These are phyloP conservation scores for Odobenus rosmarus DNA, from an alignment of 2,113 vertebrate genomes.

Conservation along the genomic window DNA sequence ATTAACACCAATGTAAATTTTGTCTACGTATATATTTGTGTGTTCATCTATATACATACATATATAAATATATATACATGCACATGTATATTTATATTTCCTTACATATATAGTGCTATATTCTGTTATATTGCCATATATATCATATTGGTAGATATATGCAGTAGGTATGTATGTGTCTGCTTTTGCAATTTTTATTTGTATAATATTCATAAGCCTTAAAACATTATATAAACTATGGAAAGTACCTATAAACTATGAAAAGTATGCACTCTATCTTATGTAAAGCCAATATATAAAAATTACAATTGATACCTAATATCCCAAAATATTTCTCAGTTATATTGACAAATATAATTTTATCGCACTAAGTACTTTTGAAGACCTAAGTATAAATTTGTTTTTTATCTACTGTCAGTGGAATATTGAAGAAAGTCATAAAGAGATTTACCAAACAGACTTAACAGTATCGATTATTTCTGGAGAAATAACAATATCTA, in stretches of 20 bases:
- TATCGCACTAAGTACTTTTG: background rate
- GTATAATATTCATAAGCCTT: background rate
- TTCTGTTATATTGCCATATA: background rate
- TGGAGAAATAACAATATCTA: background rate
- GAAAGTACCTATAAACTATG: background rate
- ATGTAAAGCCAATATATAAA: background rate
- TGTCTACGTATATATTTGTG: background rate
- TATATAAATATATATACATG: background rate
- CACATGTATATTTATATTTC: background rate
- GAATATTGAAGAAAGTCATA: constrained; percentile 33
- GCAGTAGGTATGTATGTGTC: background rate
- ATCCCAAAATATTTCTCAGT: background rate
- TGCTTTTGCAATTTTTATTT: background rate
- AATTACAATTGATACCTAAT: background rate
- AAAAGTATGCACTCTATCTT: background rate
- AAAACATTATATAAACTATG: background rate
- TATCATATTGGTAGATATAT: background rate
- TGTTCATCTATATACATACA: background rate
- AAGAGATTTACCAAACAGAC: background rate
- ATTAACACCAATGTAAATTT: background rate
- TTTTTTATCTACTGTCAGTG: background rate
- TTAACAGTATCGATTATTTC: constrained; percentile 26
- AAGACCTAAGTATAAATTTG: background rate
- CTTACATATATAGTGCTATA: background rate
- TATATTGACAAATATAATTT: background rate